Base-by-base conservation (phyloP, 2,888 invertebrate genomes). In the Nomada ruficornis region DNA sequence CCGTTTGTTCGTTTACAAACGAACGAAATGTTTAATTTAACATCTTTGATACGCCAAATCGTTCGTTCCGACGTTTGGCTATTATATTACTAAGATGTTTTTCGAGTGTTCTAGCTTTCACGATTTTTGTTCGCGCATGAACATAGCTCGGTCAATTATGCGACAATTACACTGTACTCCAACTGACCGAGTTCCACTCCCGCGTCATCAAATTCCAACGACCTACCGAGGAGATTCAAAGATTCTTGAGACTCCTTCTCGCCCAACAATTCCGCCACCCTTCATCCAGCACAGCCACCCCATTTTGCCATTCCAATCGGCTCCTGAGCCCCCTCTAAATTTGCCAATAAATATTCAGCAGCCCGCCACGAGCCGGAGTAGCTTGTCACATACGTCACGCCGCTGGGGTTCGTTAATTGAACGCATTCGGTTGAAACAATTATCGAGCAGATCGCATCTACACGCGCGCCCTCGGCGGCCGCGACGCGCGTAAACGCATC, bases 401-500 rank as follows among this genome's bases (percentile, higher is more conserved):
- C 47, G 10, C 13, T 42, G 42, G 20, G 42, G 68, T 15, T 2
- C 63, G 76, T 73, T 79, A 77, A 79, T 81, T 54, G 72, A 67
- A 68, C 80, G 29, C 44, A 60, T 52, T 52, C 47, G 68, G 57
- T 68, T 67, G 80, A 70, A 71, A 81, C 76, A 77, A 83, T 77
- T 83, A 80, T 57, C 67, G n/a, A 23, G 36, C 26, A 79, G 82
- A 80, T 80, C 71, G 71, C 74, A 75, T 71, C 70, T 71, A n/a
- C 23, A 26, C 54, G 60, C 36, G 20, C 52, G 64, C 70, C 57
- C 20, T 82, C 77, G 36, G 70, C 60, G 36, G 44, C 68, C 47
- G 55, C 68, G 70, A 67, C 29, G 55, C 47, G 47, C 60, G 64
- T 63, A 68, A 68, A 59, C 78, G 74, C 79, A 68, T 55, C 75